phyloP scores from a whole-genome alignment of 2,888 invertebrate species.

The Cephus nigrinus region DNA sequence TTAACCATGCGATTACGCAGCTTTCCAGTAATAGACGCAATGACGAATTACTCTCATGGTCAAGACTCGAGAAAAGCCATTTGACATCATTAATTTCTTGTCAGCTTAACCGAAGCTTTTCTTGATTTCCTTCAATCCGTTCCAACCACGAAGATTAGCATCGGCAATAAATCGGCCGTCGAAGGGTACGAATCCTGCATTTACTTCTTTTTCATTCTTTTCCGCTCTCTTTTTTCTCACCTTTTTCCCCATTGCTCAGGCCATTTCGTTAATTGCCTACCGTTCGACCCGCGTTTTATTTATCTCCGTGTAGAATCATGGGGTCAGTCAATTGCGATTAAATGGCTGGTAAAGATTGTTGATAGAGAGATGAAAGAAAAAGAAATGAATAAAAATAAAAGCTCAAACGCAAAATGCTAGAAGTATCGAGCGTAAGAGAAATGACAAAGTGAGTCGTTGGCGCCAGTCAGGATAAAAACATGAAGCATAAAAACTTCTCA shows the following conservation, averaged over 20 bases:
- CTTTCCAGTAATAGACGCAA: not conserved
- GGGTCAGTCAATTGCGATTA: not conserved
- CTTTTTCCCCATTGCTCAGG: not conserved
- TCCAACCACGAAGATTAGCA: not conserved
- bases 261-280: not conserved
- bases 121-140: not conserved
- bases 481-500: not conserved
- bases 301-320: not conserved
- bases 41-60: not conserved
- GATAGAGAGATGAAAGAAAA: not conserved
- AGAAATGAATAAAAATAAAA: not conserved
- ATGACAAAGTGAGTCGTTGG: not conserved
- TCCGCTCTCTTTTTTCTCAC: not conserved
- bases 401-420: not conserved
- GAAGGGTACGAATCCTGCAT: not conserved
- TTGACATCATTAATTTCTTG: not conserved
- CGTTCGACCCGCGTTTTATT: not conserved
- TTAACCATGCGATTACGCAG: not conserved
- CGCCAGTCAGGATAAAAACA: not conserved
- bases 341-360: not conserved
- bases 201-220: not conserved
- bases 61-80: not conserved
- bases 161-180: not conserved
- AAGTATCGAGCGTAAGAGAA: not conserved
- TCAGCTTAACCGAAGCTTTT: not conserved